Evolutionary conservation across 1,140 invertebrate species (phyloP), one percentile per base, ranked within the genome.

Genomic region (Drosophila sucinea): DNA sequence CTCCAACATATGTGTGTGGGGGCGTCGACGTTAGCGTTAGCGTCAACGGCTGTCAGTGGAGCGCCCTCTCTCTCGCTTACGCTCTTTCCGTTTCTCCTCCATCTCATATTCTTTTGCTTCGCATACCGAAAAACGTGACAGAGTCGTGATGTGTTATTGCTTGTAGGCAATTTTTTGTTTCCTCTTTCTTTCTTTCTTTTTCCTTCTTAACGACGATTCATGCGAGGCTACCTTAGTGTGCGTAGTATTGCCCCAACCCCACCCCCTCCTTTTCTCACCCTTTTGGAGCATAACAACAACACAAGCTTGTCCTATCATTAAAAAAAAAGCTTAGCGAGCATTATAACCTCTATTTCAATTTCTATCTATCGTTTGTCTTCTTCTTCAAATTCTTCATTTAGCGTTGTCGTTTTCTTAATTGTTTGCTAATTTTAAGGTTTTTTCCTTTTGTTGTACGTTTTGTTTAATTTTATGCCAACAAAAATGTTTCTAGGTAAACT

Each of bases 341-440:
- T 89, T 87, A 87, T 87, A 89, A 87, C 83, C 83, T 87, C 79
- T 87, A 87, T 83, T 89, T 87, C 79, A 70, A 38, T 77, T 68
- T 87, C 54, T 60, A 63, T 83, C 61, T 86, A 60, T 55, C 58
- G 54, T 35, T 68, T 58, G 44, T 73, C 73, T 73, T 8, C 35
- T 38, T 38, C 35, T 63, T 51, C 17, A 25, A 76, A 55, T 86
- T 81, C 61, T 78, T 79, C 60, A 47, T 67, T 62, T 33, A 57
- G 47, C 65, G 61, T 76, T 70, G 47, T 51, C 58, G 23, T 51
- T 51, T 51, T 72, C 17, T 61, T 82, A 79, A 76, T 76, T 87
- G 79, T 73, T 77, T 79, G 79, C 83, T 79, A 80, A 80, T 87
- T 78, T 77, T 61, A 66, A 44, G 67, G 62, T 79, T 77, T 61